Base-by-base conservation (phyloP, 2,797 vertebrate species). In the Gymnocypris eckloni region DNA sequence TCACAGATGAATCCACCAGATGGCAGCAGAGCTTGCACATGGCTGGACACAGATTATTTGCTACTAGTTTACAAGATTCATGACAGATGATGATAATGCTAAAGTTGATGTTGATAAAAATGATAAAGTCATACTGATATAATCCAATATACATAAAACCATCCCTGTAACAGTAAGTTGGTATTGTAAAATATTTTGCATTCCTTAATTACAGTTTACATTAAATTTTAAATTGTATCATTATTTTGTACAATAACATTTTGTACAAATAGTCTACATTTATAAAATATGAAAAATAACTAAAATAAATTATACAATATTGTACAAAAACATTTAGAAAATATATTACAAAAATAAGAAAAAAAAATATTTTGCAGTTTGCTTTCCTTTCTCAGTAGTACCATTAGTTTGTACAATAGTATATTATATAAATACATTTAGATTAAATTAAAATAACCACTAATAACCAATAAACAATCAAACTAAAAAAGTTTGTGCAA, bases 11-110 rank as follows among this genome's bases (percentile, higher is more conserved):
- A 20, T 71, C 73, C 89, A 87, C 75, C 82, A 88, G 89, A 86
- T 86, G 87, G 87, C 83, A 87, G 85, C 85, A 89, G 71, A 85
- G 82, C 61, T 75, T 82, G 72, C 37, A 64, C 41, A 50, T 61
- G 41, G 15, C 50, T 20, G 43, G 18, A 25, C 22, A 59, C 39
- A 2, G 4, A 80, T 22, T 6, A 67, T 33, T 48, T 48, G 16
- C n/a, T 22, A 4, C 25, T 41, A 39, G 3, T 78, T 78, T 43
- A 25, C 7, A 9, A 25, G 54, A 41, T 41, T 41, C 8, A 41
- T 41, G 41, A 56, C 13, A 9, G 33, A 39, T 39, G 6, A 77
- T 22, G 11, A 37, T 12, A 37, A 22, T 37, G 10, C 16, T 37
- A 33, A 20, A 50, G 48, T 48, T 45, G 39, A 4, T 28, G 43